A percentile compares a stretch with the other conserved stretches of the same genome.
Evolutionary conservation across 2,113 vertebrate species (phyloP).

Genomic region (Laticauda colubrina): DNA sequence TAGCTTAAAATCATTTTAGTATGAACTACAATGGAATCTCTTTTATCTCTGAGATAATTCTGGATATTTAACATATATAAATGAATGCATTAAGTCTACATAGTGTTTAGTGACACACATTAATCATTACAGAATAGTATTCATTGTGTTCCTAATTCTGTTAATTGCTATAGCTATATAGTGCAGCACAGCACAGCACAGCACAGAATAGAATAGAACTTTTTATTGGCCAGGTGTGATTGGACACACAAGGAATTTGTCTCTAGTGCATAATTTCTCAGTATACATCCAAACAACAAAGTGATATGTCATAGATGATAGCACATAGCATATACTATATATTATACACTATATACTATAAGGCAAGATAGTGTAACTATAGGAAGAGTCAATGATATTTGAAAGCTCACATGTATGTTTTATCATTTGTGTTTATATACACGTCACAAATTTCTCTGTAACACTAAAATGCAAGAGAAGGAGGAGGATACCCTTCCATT

Average conservation of each 20-base stretch:
- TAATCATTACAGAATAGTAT: neutral
- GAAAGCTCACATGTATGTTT: neutral
- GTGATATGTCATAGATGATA: too few relatives aligned
- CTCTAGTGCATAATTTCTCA: too few relatives aligned
- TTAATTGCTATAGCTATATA: neutral
- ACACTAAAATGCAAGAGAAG: neutral
- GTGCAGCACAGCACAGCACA: too few relatives aligned
- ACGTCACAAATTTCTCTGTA: neutral
- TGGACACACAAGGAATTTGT: too few relatives aligned
- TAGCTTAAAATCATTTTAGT: neutral
- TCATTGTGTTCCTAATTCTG: neutral
- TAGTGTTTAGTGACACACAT: neutral
- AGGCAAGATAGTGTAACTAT: neutral
- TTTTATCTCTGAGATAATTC: neutral
- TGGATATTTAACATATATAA: neutral
- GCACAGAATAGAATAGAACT: too few relatives aligned
- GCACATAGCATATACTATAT: too few relatives aligned
- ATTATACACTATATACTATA: neutral
- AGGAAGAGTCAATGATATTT: neutral
- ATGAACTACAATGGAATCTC: neutral
- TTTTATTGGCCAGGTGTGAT: too few relatives aligned
- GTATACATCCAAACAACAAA: too few relatives aligned
- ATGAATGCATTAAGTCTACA: neutral
- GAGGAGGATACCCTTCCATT: neutral
- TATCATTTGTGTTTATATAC: neutral